phyloP scores from a whole-genome alignment of 2,888 invertebrate species.

The Polydrusus pterygomalis region DNA sequence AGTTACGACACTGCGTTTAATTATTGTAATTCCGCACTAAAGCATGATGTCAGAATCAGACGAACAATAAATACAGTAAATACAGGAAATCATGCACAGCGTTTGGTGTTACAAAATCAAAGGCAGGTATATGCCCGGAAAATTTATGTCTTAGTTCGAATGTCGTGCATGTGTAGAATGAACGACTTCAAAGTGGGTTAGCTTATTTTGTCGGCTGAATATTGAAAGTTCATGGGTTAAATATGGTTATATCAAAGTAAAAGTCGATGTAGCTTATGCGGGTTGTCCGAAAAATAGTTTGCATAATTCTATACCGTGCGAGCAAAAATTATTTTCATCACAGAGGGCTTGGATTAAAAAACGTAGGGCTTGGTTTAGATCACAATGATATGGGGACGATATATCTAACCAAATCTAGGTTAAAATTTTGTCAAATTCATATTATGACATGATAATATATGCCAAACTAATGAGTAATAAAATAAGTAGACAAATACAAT shows the following conservation, averaged over 20 bases:
- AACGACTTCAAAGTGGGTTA: not conserved
- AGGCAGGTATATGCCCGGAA: slow-evolving; percentile 2
- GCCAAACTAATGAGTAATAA: too few relatives aligned
- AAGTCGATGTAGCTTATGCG: too few relatives aligned
- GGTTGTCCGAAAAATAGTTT: too few relatives aligned
- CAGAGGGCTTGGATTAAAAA: too few relatives aligned
- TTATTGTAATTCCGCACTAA: not conserved
- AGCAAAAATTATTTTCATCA: too few relatives aligned
- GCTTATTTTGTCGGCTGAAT: slow-evolving; percentile 7
- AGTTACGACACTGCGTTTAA: not conserved
- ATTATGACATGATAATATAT: too few relatives aligned
- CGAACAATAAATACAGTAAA: slow-evolving; percentile 13
- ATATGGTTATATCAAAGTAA: not conserved
- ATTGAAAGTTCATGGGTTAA: not conserved
- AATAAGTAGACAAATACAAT: too few relatives aligned
- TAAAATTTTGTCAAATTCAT: too few relatives aligned
- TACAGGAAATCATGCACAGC: slow-evolving; percentile 13
- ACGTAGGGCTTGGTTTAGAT: too few relatives aligned
- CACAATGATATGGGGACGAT: too few relatives aligned
- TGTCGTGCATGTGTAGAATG: not conserved
- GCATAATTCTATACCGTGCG: too few relatives aligned
- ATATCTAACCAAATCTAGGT: too few relatives aligned
- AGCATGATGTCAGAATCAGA: not conserved
- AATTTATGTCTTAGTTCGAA: slow-evolving; percentile 9
- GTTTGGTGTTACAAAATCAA: slow-evolving; percentile 8